Conservation (phyloP, 2,888 invertebrate species). For the Coronaproctus castanopsis region DNA sequence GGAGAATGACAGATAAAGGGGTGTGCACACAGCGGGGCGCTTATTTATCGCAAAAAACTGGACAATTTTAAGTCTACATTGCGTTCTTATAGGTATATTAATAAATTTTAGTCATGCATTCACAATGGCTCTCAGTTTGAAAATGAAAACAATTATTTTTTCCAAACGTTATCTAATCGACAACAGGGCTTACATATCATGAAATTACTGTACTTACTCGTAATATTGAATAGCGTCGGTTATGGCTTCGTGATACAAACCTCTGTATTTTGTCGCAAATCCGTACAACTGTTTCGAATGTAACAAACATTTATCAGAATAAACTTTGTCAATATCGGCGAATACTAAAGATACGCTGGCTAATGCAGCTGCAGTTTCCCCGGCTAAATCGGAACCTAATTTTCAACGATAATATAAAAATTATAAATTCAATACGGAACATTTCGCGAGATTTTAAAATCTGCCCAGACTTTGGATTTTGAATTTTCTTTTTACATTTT, state of each 20-base stretch:
- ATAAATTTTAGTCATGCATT: no score
- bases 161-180: neutral
- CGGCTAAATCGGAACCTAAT: conserved; percentile 36
- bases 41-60: no score
- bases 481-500: no score
- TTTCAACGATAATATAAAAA: conserved; percentile 10
- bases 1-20: no score
- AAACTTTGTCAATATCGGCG: conserved; percentile 26
- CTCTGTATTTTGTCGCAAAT: conserved; percentile 31
- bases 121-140: no score
- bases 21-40: no score
- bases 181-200: neutral
- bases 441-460: no score
- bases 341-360: conserved; percentile 35
- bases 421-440: no score
- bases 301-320: conserved; percentile 28
- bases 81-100: no score
- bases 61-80: no score
- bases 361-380: conserved; percentile 37
- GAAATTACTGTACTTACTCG: conserved; percentile 25
- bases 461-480: no score
- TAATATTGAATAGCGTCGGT: conserved; percentile 32
- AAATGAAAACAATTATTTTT: neutral
- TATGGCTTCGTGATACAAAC: conserved; percentile 33
- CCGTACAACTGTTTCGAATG: conserved; percentile 33